A percentile compares a stretch with the other conserved stretches of the same genome.
These are phyloP conservation scores for Tuta absoluta DNA, from an alignment of 2,888 invertebrate genomes.

Conservation along the genomic window DNA sequence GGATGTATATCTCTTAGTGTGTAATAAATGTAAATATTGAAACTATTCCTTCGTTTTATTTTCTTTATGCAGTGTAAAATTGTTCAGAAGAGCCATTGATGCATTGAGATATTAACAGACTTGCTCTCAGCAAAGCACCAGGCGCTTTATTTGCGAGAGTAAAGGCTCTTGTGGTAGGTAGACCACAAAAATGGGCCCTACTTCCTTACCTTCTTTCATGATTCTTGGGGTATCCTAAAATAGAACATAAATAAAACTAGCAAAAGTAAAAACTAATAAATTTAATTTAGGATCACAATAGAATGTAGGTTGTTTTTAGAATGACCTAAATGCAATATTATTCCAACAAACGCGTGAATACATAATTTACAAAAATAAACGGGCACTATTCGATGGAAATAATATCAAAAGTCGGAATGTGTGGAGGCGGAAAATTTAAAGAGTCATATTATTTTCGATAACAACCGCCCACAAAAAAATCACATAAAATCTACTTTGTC, in stretches of 20 bases:
- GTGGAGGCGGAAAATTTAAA: slow-evolving; percentile 22
- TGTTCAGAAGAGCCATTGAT: background rate
- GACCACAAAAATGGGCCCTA: no score
- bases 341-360: slow-evolving; percentile 33
- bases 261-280: slow-evolving; percentile 61
- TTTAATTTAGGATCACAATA: slow-evolving; percentile 78
- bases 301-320: slow-evolving; percentile 51
- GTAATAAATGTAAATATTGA: slow-evolving; percentile 11
- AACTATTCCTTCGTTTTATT: background rate
- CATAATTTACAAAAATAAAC: slow-evolving; percentile 25
- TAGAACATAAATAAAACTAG: slow-evolving; percentile 50
- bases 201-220: background rate
- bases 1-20: background rate
- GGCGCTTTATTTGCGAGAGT: background rate
- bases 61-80: background rate
- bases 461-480: slow-evolving; percentile 24
- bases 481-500: slow-evolving; percentile 15
- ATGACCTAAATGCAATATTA: slow-evolving; percentile 38
- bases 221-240: no score
- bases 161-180: no score
- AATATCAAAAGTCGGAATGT: slow-evolving; percentile 21
- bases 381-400: slow-evolving; percentile 4
- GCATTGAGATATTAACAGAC: background rate
- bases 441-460: slow-evolving; percentile 17
- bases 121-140: background rate